Percentiles rank a stretch among this genome's conserved stretches.
phyloP scores from a whole-genome alignment of 1,140 invertebrate species.

The Drepana arcuata region DNA sequence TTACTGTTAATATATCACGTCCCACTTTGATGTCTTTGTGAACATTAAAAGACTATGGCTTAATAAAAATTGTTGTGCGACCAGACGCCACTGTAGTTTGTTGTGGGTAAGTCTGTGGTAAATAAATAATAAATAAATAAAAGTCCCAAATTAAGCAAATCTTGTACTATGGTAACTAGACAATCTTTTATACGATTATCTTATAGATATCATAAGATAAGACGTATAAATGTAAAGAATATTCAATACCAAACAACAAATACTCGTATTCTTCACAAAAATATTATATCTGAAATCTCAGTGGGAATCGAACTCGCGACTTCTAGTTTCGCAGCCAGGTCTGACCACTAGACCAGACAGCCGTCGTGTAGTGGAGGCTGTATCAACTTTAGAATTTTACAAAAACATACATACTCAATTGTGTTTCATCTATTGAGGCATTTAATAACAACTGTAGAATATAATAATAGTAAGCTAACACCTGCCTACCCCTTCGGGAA shows the following conservation, averaged over 20 bases:
- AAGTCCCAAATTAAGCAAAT: neutral
- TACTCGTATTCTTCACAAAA: no score
- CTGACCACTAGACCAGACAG: no score
- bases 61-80: no score
- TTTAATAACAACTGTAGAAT: no score
- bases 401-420: no score
- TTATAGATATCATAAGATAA: neutral
- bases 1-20: constrained; percentile 19
- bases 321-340: no score
- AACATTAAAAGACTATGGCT: neutral
- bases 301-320: no score
- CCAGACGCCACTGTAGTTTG: neutral
- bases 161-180: neutral
- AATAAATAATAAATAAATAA: neutral
- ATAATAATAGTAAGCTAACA: no score
- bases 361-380: neutral
- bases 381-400: no score
- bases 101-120: neutral
- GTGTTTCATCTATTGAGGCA: no score
- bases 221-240: constrained; percentile 1
- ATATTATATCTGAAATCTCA: no score
- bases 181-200: neutral
- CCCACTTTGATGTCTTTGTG: constrained; percentile 18
- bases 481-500: no score
- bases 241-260: neutral